Percentiles rank a stretch among this genome's conserved stretches.
Evolutionary conservation across 2,888 invertebrate genomes (phyloP).

Genomic region (Auanema freiburgensis): DNA sequence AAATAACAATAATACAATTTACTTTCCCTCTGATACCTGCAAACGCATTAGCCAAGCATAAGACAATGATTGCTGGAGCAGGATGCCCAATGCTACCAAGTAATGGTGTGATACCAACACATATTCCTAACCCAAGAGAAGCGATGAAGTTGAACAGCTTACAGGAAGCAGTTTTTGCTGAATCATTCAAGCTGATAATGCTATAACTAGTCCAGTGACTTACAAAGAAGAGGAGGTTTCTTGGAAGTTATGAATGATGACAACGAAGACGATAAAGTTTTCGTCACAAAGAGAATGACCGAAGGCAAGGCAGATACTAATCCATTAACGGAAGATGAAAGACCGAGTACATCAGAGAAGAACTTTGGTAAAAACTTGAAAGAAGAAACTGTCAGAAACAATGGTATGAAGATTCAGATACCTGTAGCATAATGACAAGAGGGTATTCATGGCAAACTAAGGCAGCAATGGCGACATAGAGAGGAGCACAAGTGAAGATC

Average conservation of each 20-base stretch:
- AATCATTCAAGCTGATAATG: constrained; percentile 5
- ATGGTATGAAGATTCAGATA: constrained; percentile 5
- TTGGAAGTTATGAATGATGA: constrained; percentile 49
- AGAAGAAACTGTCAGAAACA: neutral
- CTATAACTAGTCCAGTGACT: neutral
- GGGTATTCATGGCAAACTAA: constrained; percentile 62
- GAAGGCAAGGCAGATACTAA: constrained; percentile 58
- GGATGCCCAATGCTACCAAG: constrained; percentile 35
- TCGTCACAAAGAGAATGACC: constrained; percentile 54
- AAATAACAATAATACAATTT: neutral
- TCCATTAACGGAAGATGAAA: constrained; percentile 49
- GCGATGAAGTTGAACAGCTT: constrained; percentile 51
- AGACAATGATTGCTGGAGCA: constrained; percentile 43
- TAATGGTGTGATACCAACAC: constrained; percentile 55
- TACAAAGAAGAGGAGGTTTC: constrained; percentile 21
- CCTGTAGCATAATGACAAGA: constrained; percentile 57
- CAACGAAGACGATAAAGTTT: constrained; percentile 55
- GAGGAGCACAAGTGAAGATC: constrained; percentile 42
- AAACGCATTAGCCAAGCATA: constrained; percentile 61
- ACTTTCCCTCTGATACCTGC: constrained; percentile 40
- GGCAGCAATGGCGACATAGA: constrained; percentile 57
- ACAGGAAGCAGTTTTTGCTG: constrained; percentile 40
- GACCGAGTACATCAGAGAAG: constrained; percentile 52
- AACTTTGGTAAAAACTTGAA: constrained; percentile 57
- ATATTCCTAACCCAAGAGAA: constrained; percentile 58